These are phyloP conservation scores for Lagodon rhomboides DNA, from an alignment of 2,797 vertebrate species.

Conservation along the genomic window DNA sequence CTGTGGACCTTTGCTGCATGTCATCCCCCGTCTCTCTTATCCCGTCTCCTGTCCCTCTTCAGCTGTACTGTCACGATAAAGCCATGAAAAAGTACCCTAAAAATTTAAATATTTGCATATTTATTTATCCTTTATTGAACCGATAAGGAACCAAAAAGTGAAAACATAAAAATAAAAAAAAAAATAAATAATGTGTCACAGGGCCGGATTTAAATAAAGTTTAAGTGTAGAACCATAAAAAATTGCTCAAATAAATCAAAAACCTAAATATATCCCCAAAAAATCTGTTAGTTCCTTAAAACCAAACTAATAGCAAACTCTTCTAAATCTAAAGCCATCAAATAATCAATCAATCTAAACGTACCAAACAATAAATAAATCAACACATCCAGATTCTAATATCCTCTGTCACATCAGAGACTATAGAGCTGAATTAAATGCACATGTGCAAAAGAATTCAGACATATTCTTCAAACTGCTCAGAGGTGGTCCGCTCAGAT, in stretches of 20 bases:
- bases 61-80: too few relatives aligned
- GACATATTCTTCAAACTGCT: background rate
- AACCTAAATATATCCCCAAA: too few relatives aligned
- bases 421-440: background rate
- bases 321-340: background rate
- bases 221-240: background rate
- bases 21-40: too few relatives aligned
- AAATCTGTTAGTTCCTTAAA: too few relatives aligned
- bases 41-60: too few relatives aligned
- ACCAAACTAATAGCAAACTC: background rate
- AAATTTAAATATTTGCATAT: too few relatives aligned
- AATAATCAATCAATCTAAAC: background rate
- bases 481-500: conserved; percentile 7
- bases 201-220: background rate
- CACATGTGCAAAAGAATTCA: conserved; percentile 1
- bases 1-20: too few relatives aligned
- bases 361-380: background rate
- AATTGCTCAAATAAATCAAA: background rate
- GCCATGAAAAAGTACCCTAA: too few relatives aligned
- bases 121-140: too few relatives aligned
- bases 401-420: background rate
- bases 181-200: background rate
- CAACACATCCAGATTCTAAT: background rate
- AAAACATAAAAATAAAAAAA: too few relatives aligned
- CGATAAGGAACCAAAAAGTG: too few relatives aligned